Evolutionary conservation across 2,888 invertebrate species (phyloP), one percentile per base, ranked within the genome.

Genomic region (Aromia moschata): DNA sequence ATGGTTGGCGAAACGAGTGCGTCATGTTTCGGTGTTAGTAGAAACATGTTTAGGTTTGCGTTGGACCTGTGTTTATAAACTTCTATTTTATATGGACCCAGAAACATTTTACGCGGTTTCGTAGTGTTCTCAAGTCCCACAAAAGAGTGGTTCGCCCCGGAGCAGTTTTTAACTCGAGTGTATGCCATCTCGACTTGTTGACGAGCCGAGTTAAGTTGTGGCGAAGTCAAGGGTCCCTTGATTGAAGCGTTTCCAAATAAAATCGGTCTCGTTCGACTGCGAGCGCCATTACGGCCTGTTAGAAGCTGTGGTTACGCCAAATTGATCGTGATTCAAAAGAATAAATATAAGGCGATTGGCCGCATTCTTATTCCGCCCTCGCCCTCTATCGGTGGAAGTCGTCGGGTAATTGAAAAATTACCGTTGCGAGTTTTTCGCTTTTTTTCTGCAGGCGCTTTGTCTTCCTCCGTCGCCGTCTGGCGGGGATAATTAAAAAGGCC

Each of bases 161-260:
- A 16, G 14, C 12, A 55, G 37, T 56, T 62, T 54, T 59, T 36
- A 10, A 20, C 18, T 14, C 3, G 60, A 65, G 51, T 62, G 64
- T 68, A 64, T 56, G 33, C 33, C 25, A 49, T 44, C 38, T 58
- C 53, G 62, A 66, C 62, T 68, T 65, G 64, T 65, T 64, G 65
- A 65, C 65, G 63, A 62, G 52, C 41, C 40, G 58, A 72, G 72
- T 69, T 73, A 77, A 79, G 78, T 79, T 80, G 79, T 74, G 80
- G 79, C 73, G 65, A 76, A 76, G 77, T 78, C 76, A 78, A 79
- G 79, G 75, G 80, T 75, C 76, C 75, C 79, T 78, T 80, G 80
- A 80, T 80, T 80, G 80, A 80, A 76, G 76, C 78, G 78, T 77
- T 78, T 79, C 77, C 79, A 79, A 79, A 80, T 80, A 80, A 80